Conservation (phyloP, 37 sponge, comb jelly and placozoan species). For the Halichondria panicea region DNA sequence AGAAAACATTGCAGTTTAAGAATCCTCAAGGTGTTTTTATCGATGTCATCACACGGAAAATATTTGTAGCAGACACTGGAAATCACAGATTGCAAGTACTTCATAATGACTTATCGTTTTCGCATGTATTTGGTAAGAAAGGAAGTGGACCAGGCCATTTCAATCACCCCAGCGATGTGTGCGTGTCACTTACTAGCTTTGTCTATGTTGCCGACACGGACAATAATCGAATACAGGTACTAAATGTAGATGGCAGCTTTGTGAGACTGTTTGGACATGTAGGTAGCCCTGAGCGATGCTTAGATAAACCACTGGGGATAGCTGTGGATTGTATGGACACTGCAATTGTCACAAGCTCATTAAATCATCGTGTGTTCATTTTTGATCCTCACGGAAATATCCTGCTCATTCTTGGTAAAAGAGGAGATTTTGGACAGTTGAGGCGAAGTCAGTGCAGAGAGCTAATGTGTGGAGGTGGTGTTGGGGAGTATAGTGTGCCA, state of each 20-base stretch:
- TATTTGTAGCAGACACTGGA: conserved; percentile 50
- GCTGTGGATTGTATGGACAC: not conserved
- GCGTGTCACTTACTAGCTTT: conserved; percentile 22
- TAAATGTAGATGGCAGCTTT: conserved; percentile 31
- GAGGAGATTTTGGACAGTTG: not conserved
- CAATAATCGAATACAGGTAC: conserved; percentile 71
- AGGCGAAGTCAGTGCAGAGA: not conserved
- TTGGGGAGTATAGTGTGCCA: not conserved
- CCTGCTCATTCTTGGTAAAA: not conserved
- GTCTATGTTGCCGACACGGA: too few species aligned
- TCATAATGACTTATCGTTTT: conserved; percentile 50
- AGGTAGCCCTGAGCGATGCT: not conserved
- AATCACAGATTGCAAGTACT: conserved; percentile 70
- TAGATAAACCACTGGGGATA: not conserved
- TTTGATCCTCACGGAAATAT: not conserved
- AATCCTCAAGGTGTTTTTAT: conserved; percentile 51
- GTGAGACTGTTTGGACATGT: conserved; percentile 8
- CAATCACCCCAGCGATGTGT: conserved; percentile 40
- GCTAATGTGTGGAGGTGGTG: not conserved
- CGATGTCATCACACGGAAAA: conserved; percentile 15
- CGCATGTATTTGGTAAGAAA: conserved; percentile 42
- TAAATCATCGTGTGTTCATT: not conserved
- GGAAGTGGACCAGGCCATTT: conserved; percentile 62
- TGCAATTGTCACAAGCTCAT: not conserved
- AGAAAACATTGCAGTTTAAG: conserved; percentile 43